Base-by-base conservation (phyloP, 1,140 invertebrate genomes). In the Rhizoglyphus robini region DNA sequence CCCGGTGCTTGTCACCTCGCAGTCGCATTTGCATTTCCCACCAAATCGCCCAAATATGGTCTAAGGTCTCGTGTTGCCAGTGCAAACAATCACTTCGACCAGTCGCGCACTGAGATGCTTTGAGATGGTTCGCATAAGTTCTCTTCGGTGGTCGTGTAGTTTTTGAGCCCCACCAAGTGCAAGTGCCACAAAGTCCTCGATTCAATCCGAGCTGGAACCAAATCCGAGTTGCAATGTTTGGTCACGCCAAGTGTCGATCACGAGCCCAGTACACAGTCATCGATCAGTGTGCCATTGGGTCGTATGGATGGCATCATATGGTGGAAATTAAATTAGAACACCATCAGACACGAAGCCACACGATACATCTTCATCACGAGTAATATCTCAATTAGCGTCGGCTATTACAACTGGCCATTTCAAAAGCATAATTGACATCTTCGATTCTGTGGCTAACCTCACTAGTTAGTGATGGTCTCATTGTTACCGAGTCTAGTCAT, bases 311-410 rank as follows among this genome's bases (percentile, higher is more conserved):
- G 51, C 51, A 25, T n/a, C n/a, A n/a, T n/a, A n/a, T n/a, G 23
- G 20, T 32, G 8, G 8, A 54, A 54, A 54, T 54, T 54, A 23
- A 54, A 54, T 54, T 54, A 54, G 23, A 54, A 8, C 23, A 54
- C 15, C 20, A 20, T 54, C 8, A 5, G 51, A 46, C 41, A 20
- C 20, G 51, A 25, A 8, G 51, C 8, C 23, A 11, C 8, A 23
- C 31, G 20, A 54, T 54, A 54, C 51, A 54, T 54, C 51, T 54
- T 54, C 51, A 54, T 54, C 51, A 20, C 23, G 8, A 25, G 31
- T 54, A 54, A 54, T 54, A 32, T 54, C 51, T 54, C 51, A 54
- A 54, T 54, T 54, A 54, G 51, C 23, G 51, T 54, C 23, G 41
- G 41, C 41, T 23, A 46, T 15, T 46, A 23, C 23, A 15, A 32